Evolutionary conservation across 2,113 vertebrate species (phyloP), one percentile per base, ranked within the genome.

Genomic region (Nerophis ophidion): DNA sequence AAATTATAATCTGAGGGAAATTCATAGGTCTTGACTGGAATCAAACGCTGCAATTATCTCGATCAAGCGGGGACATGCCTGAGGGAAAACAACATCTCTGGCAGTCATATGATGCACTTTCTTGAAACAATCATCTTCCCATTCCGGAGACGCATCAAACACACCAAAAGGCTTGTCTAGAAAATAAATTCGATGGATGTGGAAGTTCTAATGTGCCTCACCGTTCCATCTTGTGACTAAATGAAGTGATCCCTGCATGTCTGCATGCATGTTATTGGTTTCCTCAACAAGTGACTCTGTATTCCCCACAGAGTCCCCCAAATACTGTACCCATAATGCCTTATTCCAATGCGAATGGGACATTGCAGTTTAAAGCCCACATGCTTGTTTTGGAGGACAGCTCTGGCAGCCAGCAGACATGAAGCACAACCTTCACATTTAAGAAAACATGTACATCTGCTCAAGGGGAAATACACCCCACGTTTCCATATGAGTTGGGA

Each of bases 41-140:
- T 72, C 58, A 64, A 65, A 67, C 53, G 16, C 36, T 61, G 34
- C 57, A 62, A 77, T 83, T 63, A 77, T 74, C 66, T 60, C 51
- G 36, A 66, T 74, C 38, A 66, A 65, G 50, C 56, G 57, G 62
- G 48, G 38, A 60, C 34, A 12, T 13, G 56, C 65, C 57, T 34
- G 48, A 52, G 36, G 63, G 59, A 51, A 71, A 63, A 63, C 49
- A 3, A 56, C 8, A 26, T 16, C n/a, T 40, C 54, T 57, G 60
- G 65, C 26, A 66, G 0, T 60, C 15, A 60, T 63, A 17, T 26
- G 48, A 62, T 38, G 26, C 64, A 52, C 13, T 34, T 13, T 12
- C 50, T 54, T n/a, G 5, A 54, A 42, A n/a, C 16, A 19, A 40
- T 10, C 53, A 17, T 17, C 16, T 17, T 40, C n/a, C 40, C 36